Evolutionary conservation across 2,888 invertebrate genomes (phyloP).

Genomic region (Drosophila nr. medialis): DNA sequence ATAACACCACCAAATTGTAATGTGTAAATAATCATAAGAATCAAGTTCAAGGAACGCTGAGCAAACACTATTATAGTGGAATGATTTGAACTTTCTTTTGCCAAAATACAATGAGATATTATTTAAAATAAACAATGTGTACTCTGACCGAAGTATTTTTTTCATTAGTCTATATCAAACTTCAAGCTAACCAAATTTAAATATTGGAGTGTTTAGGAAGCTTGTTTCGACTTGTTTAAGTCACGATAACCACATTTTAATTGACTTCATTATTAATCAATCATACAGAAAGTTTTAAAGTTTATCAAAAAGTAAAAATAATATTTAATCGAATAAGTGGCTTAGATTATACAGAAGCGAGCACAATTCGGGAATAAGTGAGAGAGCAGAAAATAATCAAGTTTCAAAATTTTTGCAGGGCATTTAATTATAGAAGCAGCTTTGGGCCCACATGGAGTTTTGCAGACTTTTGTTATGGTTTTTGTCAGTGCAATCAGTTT

Average conservation of each 20-base stretch:
- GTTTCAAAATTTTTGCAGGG: background rate
- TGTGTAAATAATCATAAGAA: no score
- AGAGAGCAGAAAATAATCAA: background rate
- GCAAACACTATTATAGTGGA: background rate
- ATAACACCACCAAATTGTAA: background rate
- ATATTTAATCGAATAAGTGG: background rate
- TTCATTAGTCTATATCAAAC: background rate
- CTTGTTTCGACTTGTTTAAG: background rate
- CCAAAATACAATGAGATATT: background rate
- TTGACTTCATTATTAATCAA: background rate
- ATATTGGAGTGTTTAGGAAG: background rate
- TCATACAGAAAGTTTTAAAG: background rate
- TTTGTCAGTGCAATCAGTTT: background rate
- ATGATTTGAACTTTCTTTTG: background rate
- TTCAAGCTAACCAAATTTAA: background rate
- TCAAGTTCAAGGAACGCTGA: slow-evolving; percentile 8
- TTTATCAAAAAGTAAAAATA: background rate
- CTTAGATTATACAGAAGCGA: background rate
- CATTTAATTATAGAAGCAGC: background rate
- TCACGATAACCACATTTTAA: background rate
- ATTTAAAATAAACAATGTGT: background rate
- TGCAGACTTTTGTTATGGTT: background rate
- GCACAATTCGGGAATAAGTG: background rate
- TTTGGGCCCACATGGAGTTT: background rate
- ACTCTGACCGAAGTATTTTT: background rate